Evolutionary conservation across 2,113 vertebrate genomes (phyloP).

Genomic region (Fukomys damarensis): DNA sequence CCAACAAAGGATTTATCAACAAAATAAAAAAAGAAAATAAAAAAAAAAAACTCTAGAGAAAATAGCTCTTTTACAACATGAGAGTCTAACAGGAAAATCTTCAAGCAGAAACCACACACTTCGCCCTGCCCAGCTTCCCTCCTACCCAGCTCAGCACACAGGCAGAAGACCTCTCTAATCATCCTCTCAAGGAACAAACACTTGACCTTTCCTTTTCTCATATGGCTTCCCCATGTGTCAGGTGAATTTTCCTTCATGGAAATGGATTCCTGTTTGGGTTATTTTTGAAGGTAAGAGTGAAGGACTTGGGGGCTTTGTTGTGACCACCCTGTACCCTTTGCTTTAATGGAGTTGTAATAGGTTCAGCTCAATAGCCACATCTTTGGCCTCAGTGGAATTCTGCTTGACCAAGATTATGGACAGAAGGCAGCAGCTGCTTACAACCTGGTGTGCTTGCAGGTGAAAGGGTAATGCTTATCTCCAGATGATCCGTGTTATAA

Average conservation of each 20-base stretch:
- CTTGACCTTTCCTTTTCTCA: background rate
- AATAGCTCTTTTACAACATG: constrained; percentile 28
- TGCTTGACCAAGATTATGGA: background rate
- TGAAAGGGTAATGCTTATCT: background rate
- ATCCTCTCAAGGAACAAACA: background rate
- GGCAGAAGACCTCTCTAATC: background rate
- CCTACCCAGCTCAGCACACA: background rate
- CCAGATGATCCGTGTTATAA: background rate
- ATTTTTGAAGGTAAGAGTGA: background rate
- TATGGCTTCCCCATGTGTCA: background rate
- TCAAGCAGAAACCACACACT: background rate
- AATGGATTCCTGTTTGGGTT: background rate
- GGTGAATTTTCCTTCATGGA: background rate
- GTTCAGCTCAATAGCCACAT: background rate
- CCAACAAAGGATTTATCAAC: constrained; percentile 76
- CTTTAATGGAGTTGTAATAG: background rate
- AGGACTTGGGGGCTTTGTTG: background rate
- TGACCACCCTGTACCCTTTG: no score
- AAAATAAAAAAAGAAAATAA: constrained; percentile 69
- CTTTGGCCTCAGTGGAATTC: background rate
- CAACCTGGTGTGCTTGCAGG: background rate
- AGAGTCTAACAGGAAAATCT: background rate
- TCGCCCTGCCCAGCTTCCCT: background rate
- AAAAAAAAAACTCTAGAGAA: constrained; percentile 44
- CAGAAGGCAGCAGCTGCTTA: background rate